Evolutionary conservation across 2,113 vertebrate genomes (phyloP), one percentile per base, ranked within the genome.

Genomic region (Misgurnus anguillicaudatus): DNA sequence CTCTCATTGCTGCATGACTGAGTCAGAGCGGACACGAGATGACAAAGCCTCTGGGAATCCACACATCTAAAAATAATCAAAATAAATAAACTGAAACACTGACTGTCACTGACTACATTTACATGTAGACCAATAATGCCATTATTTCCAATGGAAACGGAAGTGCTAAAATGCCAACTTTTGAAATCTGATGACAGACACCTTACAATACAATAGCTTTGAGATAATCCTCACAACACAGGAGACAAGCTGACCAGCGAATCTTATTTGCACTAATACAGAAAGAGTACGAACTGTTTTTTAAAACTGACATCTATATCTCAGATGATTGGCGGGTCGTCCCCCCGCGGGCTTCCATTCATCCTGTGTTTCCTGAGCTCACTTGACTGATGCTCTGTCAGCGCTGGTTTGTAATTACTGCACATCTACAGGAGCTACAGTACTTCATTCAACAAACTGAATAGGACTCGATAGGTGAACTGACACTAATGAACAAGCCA

Each of bases 351-450:
- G 45, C 61, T 47, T 31, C 58, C n/a, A 42, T 65, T 64, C 79
- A 65, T 36, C 9, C 51, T 13, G 17, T 21, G 58, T 17, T 75
- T 79, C 21, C 83, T 71, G 65, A 70, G 64, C 14, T 0, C 78
- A 19, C 71, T 79, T 82, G 83, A 82, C 83, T 72, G 77, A 82
- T 76, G 80, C 7, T 51, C 65, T 69, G 41, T 36, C 64, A 75
- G 76, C 19, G 31, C 58, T 17, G 68, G 38, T 51, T 47, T 69
- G 64, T 81, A 82, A 84, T 84, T 84, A 84, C 72, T 66, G 39
- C 80, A 73, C 38, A 47, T 75, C 62, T 79, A 71, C 53, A 67
- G 75, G 76, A 75, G 75, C 38, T 68, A 72, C 24, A 31, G 24
- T 31, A 31, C 76, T 84, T 84, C 65, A 79, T 61, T 84, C 24